phyloP scores from a whole-genome alignment of 2,888 invertebrate genomes.

The Oegoconia quadripuncta region DNA sequence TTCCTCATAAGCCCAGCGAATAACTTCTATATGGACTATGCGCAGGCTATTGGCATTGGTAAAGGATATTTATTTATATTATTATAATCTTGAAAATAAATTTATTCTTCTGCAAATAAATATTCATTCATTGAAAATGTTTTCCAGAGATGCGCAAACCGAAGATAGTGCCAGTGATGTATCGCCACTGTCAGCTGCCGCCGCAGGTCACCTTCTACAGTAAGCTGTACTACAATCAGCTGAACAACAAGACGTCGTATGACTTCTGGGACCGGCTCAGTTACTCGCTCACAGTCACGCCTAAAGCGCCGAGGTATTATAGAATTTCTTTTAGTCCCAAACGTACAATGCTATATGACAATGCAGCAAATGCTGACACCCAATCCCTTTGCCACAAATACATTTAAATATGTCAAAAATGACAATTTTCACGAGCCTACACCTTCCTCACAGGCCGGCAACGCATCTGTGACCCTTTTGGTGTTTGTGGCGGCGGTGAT shows the following conservation, averaged over 20 bases:
- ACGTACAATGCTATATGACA: too few species aligned
- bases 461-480: too few species aligned
- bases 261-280: slow-evolving; percentile 84
- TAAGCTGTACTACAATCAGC: slow-evolving; percentile 75
- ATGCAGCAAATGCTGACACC: too few species aligned
- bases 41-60: slow-evolving; percentile 90
- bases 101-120: neutral
- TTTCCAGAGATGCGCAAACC: slow-evolving; percentile 61
- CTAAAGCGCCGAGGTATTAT: slow-evolving; percentile 19
- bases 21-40: slow-evolving; percentile 88
- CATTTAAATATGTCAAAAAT: too few species aligned
- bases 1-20: slow-evolving; percentile 87
- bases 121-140: too few species aligned
- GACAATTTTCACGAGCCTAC: too few species aligned
- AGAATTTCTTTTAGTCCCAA: too few species aligned
- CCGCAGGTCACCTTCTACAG: slow-evolving; percentile 82
- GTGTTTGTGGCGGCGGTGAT: too few species aligned
- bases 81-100: neutral
- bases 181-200: slow-evolving; percentile 82
- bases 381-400: too few species aligned
- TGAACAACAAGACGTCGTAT: slow-evolving; percentile 50
- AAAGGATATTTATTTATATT: slow-evolving; percentile 29
- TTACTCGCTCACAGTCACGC: slow-evolving; percentile 55
- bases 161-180: slow-evolving; percentile 86
- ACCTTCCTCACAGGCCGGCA: too few species aligned